Conservation (phyloP, 2,113 vertebrate species). For the Apus apus region DNA sequence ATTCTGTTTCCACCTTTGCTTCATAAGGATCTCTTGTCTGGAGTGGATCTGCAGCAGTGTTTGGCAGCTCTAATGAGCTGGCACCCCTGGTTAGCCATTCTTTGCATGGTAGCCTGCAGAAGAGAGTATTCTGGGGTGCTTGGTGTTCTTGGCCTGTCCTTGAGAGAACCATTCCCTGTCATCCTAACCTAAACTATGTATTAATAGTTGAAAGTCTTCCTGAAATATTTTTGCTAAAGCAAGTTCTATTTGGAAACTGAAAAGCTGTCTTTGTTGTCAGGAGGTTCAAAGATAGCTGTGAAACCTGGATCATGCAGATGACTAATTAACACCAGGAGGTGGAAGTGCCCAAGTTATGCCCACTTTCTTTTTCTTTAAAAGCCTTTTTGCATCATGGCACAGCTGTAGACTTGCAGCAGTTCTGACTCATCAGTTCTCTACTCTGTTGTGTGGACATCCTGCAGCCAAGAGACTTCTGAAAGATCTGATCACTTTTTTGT, state of each 20-base stretch:
- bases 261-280: not conserved
- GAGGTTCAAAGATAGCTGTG: not conserved
- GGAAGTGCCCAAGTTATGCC: not conserved
- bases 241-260: not conserved
- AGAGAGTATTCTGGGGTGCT: not conserved
- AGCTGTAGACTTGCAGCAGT: not conserved
- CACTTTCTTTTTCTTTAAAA: not conserved
- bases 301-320: not conserved
- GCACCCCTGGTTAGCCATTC: not conserved
- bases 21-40: not conserved
- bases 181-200: not conserved
- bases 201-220: not conserved
- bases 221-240: not conserved
- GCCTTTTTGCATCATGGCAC: not conserved
- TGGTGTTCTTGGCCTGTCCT: not conserved
- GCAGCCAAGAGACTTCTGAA: not conserved
- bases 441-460: not conserved
- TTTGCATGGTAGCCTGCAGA: not conserved
- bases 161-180: not conserved
- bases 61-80: not conserved
- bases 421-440: not conserved
- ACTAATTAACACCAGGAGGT: not conserved
- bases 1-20: not conserved
- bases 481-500: not conserved
- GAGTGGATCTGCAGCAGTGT: not conserved